These are phyloP conservation scores for Peromyscus nudipes DNA, from an alignment of 2,797 vertebrate species.

Conservation along the genomic window DNA sequence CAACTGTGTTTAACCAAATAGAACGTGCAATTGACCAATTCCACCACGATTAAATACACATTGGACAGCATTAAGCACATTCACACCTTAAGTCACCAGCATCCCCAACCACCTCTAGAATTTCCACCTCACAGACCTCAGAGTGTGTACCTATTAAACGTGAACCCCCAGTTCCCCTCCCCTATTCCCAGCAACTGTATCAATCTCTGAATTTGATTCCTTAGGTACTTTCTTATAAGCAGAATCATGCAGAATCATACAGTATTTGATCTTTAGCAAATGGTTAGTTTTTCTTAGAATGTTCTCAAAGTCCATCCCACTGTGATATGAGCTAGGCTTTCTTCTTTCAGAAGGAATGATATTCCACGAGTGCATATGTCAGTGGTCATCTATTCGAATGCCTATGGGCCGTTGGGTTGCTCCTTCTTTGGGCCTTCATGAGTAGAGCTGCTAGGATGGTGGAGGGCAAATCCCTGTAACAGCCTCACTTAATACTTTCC, in stretches of 20 bases:
- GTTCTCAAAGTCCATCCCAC: not conserved
- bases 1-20: not conserved
- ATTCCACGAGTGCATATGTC: fast-evolving
- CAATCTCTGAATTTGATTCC: not conserved
- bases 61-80: not conserved
- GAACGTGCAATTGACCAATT: not conserved
- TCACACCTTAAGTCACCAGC: too few species aligned
- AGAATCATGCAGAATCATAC: not conserved
- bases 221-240: not conserved
- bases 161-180: not conserved
- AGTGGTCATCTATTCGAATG: not conserved
- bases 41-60: not conserved
- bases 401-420: not conserved
- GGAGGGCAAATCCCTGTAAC: not conserved
- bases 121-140: not conserved
- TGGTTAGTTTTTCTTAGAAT: not conserved
- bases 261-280: not conserved
- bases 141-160: not conserved
- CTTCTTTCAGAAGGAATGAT: not conserved
- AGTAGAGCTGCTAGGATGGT: not conserved
- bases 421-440: not conserved
- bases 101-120: not conserved
- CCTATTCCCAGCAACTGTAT: not conserved
- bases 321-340: not conserved
- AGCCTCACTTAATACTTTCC: not conserved